Base-by-base conservation (phyloP, 1,140 invertebrate genomes). In the Carposina sasakii region DNA sequence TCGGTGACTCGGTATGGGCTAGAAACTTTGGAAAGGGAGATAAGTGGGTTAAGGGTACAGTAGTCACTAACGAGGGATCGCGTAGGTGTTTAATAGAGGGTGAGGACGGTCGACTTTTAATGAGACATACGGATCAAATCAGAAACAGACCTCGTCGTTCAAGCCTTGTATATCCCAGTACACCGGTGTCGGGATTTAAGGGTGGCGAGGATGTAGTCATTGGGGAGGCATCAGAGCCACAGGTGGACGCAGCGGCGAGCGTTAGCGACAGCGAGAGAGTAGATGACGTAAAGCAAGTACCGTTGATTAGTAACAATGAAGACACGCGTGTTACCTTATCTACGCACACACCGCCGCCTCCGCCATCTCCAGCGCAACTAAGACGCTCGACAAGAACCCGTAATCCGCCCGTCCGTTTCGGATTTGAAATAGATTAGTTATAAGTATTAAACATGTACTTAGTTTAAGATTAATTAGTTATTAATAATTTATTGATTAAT, bases 111-210 rank as follows among this genome's bases (percentile, higher is more conserved):
- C 24, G 24, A 19, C 13, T 16, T 43, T 10, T 43, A 30, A 28
- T 13, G 5, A 43, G 41, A 30, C 41, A 43, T 17, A 30, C 31
- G 3, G 41, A 43, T 30, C 41, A 43, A 10, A 30, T 43, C n/a
- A 43, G 26, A 19, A n/a, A 17, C 24, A 43, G 15, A 43, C 31
- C 41, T 6, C 2, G 24, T 12, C 17, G 13, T 24, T 43, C 41
- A 10, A 31, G 23, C 21, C 6, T 43, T 3, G 6, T 12, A 6
- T 43, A 12, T 30, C 36, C 36, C 20, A 22, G 13, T 39, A 13
- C 3, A 1, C 17, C 17, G 17, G 9, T 13, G 15, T 20, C 17
- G 3, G 19, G 1, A 10, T 17, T 12, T 12, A 20, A n/a, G 1
- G 17, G 17, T 20, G 17, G 36, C 22, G 36, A 39, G 5, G 36